These are phyloP conservation scores for Ceratina japonica DNA, from an alignment of 1,140 invertebrate genomes.

Conservation along the genomic window DNA sequence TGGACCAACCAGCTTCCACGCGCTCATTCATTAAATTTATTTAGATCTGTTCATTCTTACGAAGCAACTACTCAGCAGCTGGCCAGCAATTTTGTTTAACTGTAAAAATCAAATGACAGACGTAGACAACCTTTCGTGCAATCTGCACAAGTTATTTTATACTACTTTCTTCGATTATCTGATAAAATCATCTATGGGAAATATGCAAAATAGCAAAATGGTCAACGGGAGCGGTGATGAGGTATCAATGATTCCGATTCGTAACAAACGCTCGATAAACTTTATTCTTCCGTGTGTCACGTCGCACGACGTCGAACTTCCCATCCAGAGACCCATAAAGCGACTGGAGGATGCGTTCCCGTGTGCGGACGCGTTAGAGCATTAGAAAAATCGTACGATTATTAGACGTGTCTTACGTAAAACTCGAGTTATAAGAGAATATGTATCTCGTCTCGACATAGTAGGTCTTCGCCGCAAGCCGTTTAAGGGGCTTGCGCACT, in stretches of 20 bases:
- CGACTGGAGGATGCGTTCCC: conserved; percentile 3
- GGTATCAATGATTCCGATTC: conserved; percentile 24
- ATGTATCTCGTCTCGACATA: conserved; percentile 42
- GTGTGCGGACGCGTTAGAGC: not conserved
- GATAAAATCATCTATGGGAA: no score
- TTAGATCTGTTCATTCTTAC: conserved; percentile 3
- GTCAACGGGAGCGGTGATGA: not conserved
- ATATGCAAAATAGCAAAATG: no score
- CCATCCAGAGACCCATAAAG: conserved; percentile 33
- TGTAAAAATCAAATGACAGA: not conserved
- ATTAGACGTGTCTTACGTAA: conserved; percentile 37
- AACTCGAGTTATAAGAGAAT: conserved; percentile 36
- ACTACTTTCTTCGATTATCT: no score
- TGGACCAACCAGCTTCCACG: not conserved
- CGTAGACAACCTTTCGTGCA: no score
- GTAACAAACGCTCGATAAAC: conserved; percentile 68
- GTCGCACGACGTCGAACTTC: conserved; percentile 29
- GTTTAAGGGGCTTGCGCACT: conserved; percentile 34
- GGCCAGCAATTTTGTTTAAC: no score
- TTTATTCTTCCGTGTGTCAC: conserved; percentile 65
- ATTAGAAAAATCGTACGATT: conserved; percentile 46
- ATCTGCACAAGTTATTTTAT: no score
- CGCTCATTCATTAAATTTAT: not conserved
- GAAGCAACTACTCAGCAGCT: no score
- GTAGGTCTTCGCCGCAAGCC: conserved; percentile 45